A percentile compares a stretch with the other conserved stretches of the same genome.
Evolutionary conservation across 64 coral and sea anemone species (phyloP).

Genomic region (Acropora yongei): DNA sequence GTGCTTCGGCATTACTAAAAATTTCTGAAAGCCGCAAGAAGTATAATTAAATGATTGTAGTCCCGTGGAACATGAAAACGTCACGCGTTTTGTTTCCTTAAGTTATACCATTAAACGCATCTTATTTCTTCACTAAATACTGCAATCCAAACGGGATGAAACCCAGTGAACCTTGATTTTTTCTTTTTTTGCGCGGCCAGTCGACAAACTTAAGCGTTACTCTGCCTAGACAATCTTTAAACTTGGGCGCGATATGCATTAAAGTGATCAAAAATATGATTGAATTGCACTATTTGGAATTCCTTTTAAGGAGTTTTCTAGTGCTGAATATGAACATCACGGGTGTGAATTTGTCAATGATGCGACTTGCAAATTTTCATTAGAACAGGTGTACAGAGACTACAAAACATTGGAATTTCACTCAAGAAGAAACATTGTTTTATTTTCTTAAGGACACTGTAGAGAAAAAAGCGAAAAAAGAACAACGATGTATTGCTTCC

Average conservation of each 20-base stretch:
- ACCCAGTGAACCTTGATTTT: no score
- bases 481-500: not conserved
- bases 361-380: constrained; percentile 22
- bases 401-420: not conserved
- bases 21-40: not conserved
- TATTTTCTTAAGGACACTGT: not conserved
- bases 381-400: not conserved
- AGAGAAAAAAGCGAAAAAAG: no score
- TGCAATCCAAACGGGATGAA: no score
- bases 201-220: not conserved
- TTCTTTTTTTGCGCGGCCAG: no score
- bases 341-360: not conserved
- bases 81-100: not conserved
- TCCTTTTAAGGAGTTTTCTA: constrained; percentile 50
- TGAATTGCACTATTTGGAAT: not conserved
- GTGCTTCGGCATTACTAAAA: not conserved
- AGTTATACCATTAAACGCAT: not conserved
- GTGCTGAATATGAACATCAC: constrained; percentile 35
- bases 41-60: not conserved
- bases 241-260: not conserved
- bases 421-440: not conserved
- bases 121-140: no score
- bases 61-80: not conserved
- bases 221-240: not conserved
- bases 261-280: not conserved